phyloP scores from a whole-genome alignment of 2,888 invertebrate species.

The Sisyra nigra region DNA sequence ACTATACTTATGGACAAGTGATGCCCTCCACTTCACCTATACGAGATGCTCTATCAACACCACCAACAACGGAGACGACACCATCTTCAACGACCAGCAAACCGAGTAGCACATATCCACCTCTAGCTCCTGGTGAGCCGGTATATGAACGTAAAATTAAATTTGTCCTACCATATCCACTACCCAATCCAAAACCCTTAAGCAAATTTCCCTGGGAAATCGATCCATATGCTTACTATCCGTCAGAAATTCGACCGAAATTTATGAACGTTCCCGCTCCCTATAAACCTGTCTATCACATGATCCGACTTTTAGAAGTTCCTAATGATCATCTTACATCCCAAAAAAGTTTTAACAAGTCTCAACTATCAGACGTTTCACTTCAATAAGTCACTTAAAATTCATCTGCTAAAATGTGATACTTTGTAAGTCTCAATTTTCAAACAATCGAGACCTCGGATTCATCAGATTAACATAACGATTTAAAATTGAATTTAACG shows the following conservation, averaged over 20 bases:
- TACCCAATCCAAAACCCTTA: constrained; percentile 12
- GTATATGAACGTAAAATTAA: constrained; percentile 20
- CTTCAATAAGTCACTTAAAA: no score
- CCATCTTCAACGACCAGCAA: background rate
- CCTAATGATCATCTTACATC: constrained; percentile 14
- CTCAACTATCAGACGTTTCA: no score
- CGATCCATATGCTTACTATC: constrained; percentile 23
- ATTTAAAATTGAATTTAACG: no score
- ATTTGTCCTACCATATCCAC: constrained; percentile 23
- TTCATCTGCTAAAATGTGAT: no score
- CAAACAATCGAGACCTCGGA: no score
- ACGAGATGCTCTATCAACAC: constrained; percentile 2
- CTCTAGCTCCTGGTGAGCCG: constrained; percentile 10
- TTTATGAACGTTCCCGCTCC: constrained; percentile 21
- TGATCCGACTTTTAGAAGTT: constrained; percentile 21
- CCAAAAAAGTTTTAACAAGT: no score
- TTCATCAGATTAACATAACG: no score
- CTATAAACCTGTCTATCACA: constrained; percentile 22
- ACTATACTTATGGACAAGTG: constrained; percentile 23
- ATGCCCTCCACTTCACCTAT: background rate
- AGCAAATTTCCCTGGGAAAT: constrained; percentile 19
- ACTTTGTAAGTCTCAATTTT: no score
- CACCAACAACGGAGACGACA: constrained; percentile 12
- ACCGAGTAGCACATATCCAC: background rate
- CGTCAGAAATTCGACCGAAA: constrained; percentile 20